phyloP scores from a whole-genome alignment of 2,888 invertebrate genomes.

The Hemithea aestivaria region DNA sequence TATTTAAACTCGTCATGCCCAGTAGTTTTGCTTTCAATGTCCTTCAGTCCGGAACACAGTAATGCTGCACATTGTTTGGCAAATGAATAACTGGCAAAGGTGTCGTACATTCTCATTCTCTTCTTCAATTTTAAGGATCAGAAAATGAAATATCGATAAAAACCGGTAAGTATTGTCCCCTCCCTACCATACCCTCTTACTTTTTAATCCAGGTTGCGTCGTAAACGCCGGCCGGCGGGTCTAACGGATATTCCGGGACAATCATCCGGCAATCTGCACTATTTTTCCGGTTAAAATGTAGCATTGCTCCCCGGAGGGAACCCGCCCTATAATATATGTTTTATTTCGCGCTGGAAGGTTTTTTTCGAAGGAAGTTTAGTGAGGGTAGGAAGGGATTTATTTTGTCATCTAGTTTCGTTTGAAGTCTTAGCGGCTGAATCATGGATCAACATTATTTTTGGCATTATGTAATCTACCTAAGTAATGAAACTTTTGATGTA shows the following conservation, averaged over 20 bases:
- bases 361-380: too few species aligned
- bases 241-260: constrained; percentile 69
- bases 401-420: too few species aligned
- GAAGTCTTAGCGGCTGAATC: too few species aligned
- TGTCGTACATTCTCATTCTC: background rate
- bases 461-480: too few species aligned
- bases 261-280: constrained; percentile 71
- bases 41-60: background rate
- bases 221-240: constrained; percentile 54
- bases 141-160: background rate
- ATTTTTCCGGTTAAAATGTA: constrained; percentile 66
- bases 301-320: constrained; percentile 39
- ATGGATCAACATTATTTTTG: too few species aligned
- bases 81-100: background rate
- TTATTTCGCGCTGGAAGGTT: too few species aligned
- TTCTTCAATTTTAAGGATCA: constrained; percentile 1
- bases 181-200: constrained; percentile 37
- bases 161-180: constrained; percentile 10
- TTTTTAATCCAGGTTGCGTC: constrained; percentile 65
- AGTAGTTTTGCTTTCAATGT: too few species aligned
- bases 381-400: too few species aligned
- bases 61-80: background rate
- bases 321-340: constrained; percentile 52
- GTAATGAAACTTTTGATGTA: too few species aligned
- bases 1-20: too few species aligned